These are phyloP conservation scores for Laodelphax striatellus DNA, from an alignment of 1,140 invertebrate species.

Conservation along the genomic window DNA sequence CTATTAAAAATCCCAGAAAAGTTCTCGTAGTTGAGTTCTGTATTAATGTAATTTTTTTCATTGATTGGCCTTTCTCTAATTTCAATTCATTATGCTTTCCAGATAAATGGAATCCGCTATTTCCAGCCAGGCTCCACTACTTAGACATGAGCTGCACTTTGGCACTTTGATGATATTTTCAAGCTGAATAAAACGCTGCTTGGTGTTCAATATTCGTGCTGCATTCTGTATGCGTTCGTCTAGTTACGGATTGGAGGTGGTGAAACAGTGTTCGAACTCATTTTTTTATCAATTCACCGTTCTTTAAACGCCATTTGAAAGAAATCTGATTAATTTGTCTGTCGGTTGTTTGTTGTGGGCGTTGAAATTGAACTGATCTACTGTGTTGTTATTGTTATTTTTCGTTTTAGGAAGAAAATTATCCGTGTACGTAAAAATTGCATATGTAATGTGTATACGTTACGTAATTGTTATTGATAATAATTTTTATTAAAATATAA, in stretches of 20 bases:
- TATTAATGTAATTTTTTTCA: slow-evolving; percentile 5
- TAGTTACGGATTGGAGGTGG: not conserved
- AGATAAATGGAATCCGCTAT: slow-evolving; percentile 62
- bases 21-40: not conserved
- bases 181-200: not conserved
- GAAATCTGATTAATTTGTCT: too few species aligned
- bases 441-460: too few species aligned
- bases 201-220: not conserved
- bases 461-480: too few species aligned
- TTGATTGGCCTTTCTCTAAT: not conserved
- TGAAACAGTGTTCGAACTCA: not conserved
- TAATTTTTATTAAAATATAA: too few species aligned
- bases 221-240: not conserved
- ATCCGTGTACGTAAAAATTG: too few species aligned
- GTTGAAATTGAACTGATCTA: too few species aligned
- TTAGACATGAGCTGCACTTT: not conserved
- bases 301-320: not conserved
- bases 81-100: slow-evolving; percentile 29
- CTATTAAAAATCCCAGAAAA: too few species aligned
- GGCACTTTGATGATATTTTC: not conserved
- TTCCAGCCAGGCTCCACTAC: slow-evolving; percentile 44
- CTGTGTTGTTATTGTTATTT: too few species aligned
- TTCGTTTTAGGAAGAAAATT: too few species aligned
- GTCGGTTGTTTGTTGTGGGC: too few species aligned
- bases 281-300: not conserved